Percentiles rank a stretch among this genome's conserved stretches.
These are phyloP conservation scores for Darevskia nairensis DNA, from an alignment of 2,797 vertebrate species.

Conservation along the genomic window DNA sequence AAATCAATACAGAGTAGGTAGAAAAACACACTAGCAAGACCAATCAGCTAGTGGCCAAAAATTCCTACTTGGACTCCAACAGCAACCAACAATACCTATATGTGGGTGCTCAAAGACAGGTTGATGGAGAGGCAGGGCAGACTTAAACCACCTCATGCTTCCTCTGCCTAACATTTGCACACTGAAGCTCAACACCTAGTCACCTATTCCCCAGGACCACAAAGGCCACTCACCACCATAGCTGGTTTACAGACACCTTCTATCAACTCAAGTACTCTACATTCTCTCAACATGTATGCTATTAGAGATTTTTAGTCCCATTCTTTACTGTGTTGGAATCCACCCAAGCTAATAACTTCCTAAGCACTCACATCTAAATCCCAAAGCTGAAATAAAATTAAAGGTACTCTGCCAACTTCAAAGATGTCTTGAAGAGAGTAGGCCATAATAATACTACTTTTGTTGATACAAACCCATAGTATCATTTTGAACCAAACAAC, in stretches of 20 bases:
- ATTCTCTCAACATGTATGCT: not conserved
- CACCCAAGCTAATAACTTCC: not conserved
- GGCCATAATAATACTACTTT: not conserved
- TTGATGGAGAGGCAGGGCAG: no score
- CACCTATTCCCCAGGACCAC: no score
- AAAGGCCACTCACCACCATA: no score
- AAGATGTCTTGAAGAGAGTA: not conserved
- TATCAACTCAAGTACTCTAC: not conserved
- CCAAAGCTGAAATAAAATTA: not conserved
- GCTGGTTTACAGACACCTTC: not conserved
- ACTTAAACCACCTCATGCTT: no score
- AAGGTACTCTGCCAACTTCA: not conserved
- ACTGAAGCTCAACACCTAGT: no score
- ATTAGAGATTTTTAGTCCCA: not conserved
- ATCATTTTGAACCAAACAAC: not conserved
- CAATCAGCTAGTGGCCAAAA: no score
- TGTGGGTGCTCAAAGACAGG: no score
- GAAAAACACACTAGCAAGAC: no score
- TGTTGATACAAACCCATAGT: not conserved
- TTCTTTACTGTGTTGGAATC: not conserved
- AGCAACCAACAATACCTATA: no score
- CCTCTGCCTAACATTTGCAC: no score
- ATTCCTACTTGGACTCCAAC: no score
- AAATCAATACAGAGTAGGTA: no score
- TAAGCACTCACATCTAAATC: not conserved